Percentiles rank a stretch among this genome's conserved stretches.
Conservation (phyloP, 2,113 vertebrate genomes). For the Fukomys damarensis region DNA sequence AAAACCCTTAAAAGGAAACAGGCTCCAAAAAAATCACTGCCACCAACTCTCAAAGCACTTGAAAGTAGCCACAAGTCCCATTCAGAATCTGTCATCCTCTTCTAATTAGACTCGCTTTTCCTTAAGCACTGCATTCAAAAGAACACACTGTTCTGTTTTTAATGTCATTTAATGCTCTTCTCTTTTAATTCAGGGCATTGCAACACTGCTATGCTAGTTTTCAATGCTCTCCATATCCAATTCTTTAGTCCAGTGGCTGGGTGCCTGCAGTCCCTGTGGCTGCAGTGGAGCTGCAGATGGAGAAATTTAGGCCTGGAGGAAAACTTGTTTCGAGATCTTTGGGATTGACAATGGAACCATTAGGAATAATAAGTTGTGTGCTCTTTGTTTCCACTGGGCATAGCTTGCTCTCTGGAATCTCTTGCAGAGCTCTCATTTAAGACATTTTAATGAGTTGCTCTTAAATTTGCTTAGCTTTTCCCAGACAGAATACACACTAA, state of each 20-base stretch:
- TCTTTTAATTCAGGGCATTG: conserved; percentile 53
- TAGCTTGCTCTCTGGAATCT: neutral
- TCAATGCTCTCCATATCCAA: neutral
- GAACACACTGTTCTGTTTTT: conserved; percentile 28
- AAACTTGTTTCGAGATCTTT: neutral
- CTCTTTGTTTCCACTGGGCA: neutral
- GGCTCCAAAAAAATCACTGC: conserved; percentile 22
- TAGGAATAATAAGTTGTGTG: neutral
- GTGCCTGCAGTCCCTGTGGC: neutral
- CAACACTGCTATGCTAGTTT: neutral
- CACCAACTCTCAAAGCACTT: conserved; percentile 15
- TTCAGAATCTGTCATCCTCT: neutral
- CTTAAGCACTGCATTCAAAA: conserved; percentile 15
- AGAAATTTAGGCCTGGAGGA: neutral
- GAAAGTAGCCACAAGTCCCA: conserved; percentile 37
- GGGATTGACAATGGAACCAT: neutral
- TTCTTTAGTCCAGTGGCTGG: neutral
- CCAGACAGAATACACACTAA: neutral
- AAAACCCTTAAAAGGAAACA: neutral
- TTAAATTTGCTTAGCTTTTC: neutral
- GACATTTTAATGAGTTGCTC: neutral
- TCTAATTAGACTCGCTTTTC: conserved; percentile 55
- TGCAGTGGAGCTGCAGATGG: neutral
- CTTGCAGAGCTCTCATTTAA: neutral
- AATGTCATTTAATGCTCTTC: neutral